phyloP scores from a whole-genome alignment of 2,113 vertebrate species.

The Hystrix brachyura region DNA sequence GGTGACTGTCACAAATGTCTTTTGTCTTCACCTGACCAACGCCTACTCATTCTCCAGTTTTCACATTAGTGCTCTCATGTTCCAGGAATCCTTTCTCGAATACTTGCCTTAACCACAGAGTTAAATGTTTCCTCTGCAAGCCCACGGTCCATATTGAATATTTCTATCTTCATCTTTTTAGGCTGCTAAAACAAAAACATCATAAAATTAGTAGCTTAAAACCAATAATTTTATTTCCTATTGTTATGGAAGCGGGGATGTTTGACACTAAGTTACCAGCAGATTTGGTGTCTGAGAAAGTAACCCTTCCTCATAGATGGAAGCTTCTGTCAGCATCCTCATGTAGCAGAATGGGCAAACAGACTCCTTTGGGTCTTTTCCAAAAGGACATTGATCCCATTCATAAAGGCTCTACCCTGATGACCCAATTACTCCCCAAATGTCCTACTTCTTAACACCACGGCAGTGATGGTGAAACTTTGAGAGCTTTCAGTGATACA shows the following conservation, averaged over 20 bases:
- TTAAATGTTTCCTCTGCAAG: neutral
- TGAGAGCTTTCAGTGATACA: neutral
- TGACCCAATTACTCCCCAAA: neutral
- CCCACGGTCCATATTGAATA: neutral
- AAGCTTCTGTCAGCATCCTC: neutral
- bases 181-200: neutral
- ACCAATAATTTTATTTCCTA: neutral
- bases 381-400: neutral
- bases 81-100: neutral
- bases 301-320: neutral
- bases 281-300: neutral
- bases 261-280: neutral
- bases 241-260: neutral
- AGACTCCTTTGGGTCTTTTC: neutral
- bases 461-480: neutral
- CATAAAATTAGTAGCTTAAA: neutral
- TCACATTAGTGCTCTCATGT: neutral
- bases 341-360: neutral
- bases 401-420: neutral
- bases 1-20: neutral
- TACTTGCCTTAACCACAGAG: neutral
- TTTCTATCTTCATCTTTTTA: neutral
- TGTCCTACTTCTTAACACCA: neutral
- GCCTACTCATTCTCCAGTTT: neutral
- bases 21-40: neutral